Evolutionary conservation across 2,113 vertebrate genomes (phyloP), one percentile per base, ranked within the genome.

Genomic region (Polyodon spathula): DNA sequence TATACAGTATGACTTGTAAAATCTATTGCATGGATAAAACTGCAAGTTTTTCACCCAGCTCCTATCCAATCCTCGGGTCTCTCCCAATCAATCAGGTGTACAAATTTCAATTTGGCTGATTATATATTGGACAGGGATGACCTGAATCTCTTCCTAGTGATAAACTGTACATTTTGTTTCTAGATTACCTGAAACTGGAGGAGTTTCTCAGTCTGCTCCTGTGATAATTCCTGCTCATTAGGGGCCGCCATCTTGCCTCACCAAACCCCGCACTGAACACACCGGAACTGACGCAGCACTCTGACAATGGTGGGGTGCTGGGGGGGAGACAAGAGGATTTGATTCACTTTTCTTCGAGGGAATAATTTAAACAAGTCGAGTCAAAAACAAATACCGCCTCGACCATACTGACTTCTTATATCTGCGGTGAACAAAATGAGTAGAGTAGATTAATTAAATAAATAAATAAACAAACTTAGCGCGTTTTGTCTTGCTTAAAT

Each of bases 131-230:
- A 12, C 10, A 4, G 46, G 11, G 11, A 50, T 4, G 6, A 50
- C 11, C 46, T n/a, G 5, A 4, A 5, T 12, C 10, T 50, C n/a
- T 12, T 11, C 8, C 46, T 12, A 10, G 11, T 12, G 5, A n/a
- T 50, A 14, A 14, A 10, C 5, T 12, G 10, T 4, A 50, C 4
- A 10, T 10, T 12, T 5, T 56, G 56, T 9, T 10, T 17, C 3
- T 48, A 55, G 70, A 68, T 56, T 88, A 98, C 96, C 96, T 98
- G 95, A 82, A 98, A 98, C 68, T 98, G 96, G 62, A 98, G 89
- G 81, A 98, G 92, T 86, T 98, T 97, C 85, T 98, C 96, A 5
- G 95, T 98, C 86, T 98, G 96, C 81, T 97, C 92, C 87, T 96
- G 93, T 80, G 93, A 97, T 88, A 98, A 90, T 83, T 96, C 95